A percentile compares a stretch with the other conserved stretches of the same genome.
phyloP scores from a whole-genome alignment of 2,888 invertebrate genomes.

The Sisyra terminalis region DNA sequence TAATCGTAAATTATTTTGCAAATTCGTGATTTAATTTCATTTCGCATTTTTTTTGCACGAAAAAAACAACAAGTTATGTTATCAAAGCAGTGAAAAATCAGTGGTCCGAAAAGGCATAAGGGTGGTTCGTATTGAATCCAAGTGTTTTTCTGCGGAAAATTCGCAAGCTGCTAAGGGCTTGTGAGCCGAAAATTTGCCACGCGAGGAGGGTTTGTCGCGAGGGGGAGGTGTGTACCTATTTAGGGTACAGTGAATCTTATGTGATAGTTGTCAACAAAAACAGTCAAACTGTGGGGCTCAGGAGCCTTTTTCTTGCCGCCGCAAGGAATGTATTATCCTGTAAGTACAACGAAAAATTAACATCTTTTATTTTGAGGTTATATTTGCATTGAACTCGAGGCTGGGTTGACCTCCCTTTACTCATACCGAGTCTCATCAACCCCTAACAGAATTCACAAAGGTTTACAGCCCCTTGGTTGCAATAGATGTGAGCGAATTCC shows the following conservation, averaged over 20 bases:
- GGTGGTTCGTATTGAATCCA: too few species aligned
- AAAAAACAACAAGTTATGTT: background rate
- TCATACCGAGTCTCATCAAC: too few species aligned
- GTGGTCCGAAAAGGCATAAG: background rate
- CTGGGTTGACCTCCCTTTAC: too few species aligned
- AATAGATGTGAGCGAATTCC: too few species aligned
- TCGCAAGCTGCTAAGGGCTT: background rate
- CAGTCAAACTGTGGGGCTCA: conserved; percentile 95
- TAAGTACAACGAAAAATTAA: conserved; percentile 35
- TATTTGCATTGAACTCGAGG: too few species aligned
- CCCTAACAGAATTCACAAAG: too few species aligned
- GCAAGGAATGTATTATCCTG: conserved; percentile 94
- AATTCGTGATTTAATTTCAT: background rate
- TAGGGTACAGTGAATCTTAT: conserved; percentile 30
- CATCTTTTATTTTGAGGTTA: too few species aligned
- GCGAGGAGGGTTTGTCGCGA: background rate
- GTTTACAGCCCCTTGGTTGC: too few species aligned
- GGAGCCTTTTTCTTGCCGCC: conserved; percentile 91
- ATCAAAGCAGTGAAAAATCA: background rate
- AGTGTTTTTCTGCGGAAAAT: background rate
- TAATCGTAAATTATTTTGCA: background rate
- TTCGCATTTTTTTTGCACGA: background rate
- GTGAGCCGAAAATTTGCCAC: background rate
- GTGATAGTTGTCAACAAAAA: conserved; percentile 43
- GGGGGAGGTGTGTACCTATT: conserved; percentile 6